phyloP scores from a whole-genome alignment of 2,797 vertebrate species.

The Chiropotes sagulatus region DNA sequence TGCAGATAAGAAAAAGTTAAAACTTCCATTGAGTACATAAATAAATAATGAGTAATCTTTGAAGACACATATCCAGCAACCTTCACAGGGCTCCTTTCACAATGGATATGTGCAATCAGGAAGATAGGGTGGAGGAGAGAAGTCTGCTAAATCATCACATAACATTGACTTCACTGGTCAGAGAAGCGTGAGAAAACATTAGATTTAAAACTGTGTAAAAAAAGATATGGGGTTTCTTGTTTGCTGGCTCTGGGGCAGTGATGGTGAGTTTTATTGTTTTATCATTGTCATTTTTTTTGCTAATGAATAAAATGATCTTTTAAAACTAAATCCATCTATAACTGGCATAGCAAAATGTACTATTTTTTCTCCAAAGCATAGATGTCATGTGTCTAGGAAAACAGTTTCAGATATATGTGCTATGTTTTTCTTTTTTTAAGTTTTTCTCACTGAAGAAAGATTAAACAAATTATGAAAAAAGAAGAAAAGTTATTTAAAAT shows the following conservation, averaged over 20 bases:
- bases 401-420: background rate
- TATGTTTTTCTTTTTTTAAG: background rate
- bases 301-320: background rate
- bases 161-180: background rate
- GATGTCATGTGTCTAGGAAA: background rate
- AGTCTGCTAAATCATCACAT: background rate
- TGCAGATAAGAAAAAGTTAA: background rate
- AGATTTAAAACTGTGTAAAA: background rate
- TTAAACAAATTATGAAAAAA: background rate
- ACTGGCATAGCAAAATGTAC: background rate
- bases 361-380: background rate
- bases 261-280: background rate
- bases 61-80: background rate
- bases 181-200: background rate
- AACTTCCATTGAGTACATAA: background rate
- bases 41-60: background rate
- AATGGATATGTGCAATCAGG: background rate
- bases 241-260: background rate
- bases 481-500: background rate
- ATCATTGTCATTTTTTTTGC: background rate
- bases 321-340: background rate
- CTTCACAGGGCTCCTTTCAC: background rate
- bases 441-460: constrained; percentile 16
- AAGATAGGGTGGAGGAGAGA: background rate
- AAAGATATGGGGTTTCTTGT: background rate